phyloP scores from a whole-genome alignment of 2,113 vertebrate genomes.

The Macquaria australasica region DNA sequence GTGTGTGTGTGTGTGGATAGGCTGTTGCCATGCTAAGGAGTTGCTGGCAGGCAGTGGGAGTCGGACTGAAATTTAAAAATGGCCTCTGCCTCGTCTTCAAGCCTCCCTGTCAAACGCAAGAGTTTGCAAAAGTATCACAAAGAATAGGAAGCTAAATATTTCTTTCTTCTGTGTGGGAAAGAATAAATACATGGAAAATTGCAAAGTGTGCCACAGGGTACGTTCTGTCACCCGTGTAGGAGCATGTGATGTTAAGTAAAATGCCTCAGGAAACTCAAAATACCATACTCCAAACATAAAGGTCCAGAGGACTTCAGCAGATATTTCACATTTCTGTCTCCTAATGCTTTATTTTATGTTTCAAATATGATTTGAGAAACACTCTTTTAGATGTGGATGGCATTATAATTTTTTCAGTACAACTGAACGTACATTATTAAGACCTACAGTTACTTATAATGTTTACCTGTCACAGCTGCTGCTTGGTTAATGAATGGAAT shows the following conservation, averaged over 20 bases:
- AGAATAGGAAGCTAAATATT: conserved; percentile 55
- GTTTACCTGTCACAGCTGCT: too few species aligned
- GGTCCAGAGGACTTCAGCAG: conserved; percentile 4
- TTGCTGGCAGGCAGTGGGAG: conserved; percentile 54
- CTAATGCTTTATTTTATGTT: neutral
- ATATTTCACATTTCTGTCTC: conserved; percentile 5
- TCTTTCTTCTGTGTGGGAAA: conserved; percentile 46
- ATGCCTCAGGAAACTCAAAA: conserved; percentile 49
- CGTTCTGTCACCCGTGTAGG: conserved; percentile 63
- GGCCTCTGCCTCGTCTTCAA: conserved; percentile 47
- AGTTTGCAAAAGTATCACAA: conserved; percentile 57
- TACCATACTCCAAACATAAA: conserved; percentile 5
- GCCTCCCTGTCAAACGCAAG: conserved; percentile 49
- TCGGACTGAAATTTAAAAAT: conserved; percentile 59
- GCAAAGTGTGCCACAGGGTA: conserved; percentile 55
- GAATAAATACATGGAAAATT: conserved; percentile 62
- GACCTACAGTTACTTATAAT: neutral
- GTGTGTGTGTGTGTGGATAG: conserved; percentile 1
- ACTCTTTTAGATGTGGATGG: neutral
- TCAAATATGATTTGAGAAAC: neutral
- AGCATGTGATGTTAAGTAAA: conserved; percentile 62
- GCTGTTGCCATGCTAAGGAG: conserved; percentile 29
- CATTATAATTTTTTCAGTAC: too few species aligned
- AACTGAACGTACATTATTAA: neutral
- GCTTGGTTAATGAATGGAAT: too few species aligned